A percentile compares a stretch with the other conserved stretches of the same genome.
Conservation (phyloP, 2,888 invertebrate genomes). For the Resseliella maxima region DNA sequence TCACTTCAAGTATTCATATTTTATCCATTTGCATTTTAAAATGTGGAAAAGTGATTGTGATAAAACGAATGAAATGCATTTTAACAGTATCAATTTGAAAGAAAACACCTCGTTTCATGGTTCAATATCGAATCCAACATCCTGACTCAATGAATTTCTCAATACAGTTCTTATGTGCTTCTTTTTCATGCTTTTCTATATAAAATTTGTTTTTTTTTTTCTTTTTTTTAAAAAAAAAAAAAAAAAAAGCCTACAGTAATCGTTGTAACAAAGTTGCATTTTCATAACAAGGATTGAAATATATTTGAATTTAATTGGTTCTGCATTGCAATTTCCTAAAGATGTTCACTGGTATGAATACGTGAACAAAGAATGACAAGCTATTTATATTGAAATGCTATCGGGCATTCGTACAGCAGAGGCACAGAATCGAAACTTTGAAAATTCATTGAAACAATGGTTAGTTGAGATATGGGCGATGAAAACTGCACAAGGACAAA, state of each 20-base stretch:
- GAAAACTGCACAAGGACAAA: neutral
- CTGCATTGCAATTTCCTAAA: neutral
- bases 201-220: neutral
- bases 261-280: neutral
- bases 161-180: too few species aligned
- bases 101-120: neutral
- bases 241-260: neutral
- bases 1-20: slow-evolving; percentile 17
- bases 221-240: neutral
- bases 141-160: neutral
- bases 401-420: neutral
- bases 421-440: neutral
- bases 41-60: neutral
- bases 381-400: slow-evolving; percentile 28
- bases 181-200: neutral
- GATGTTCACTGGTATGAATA: neutral
- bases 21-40: neutral
- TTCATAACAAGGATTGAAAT: neutral
- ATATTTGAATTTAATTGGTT: slow-evolving; percentile 9
- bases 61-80: neutral
- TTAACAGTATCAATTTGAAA: neutral
- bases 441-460: neutral
- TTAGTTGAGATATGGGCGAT: neutral
- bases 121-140: neutral
- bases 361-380: neutral